Conservation (phyloP, 2,888 invertebrate genomes). For the Cataglyphis altisquamis region DNA sequence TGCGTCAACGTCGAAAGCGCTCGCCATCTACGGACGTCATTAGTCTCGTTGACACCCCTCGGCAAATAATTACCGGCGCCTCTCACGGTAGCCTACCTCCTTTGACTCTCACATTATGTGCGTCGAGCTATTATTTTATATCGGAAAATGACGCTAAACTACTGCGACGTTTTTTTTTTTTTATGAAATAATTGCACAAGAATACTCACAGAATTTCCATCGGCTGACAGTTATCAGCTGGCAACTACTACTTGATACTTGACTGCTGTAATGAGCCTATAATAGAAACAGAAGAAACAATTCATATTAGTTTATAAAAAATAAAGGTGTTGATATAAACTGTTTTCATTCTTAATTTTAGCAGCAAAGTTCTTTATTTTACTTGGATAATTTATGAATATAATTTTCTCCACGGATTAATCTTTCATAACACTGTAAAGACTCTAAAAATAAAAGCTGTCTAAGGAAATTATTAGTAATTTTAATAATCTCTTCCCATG, state of each 20-base stretch:
- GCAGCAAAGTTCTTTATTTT: not conserved
- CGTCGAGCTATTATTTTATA: slow-evolving; percentile 6
- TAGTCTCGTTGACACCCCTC: slow-evolving; percentile 68
- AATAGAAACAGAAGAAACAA: not conserved
- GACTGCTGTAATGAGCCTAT: not conserved
- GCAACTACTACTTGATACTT: not conserved
- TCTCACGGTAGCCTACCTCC: slow-evolving; percentile 41
- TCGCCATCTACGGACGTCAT: slow-evolving; percentile 74
- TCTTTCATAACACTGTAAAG: not conserved
- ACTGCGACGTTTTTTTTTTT: slow-evolving; percentile 11
- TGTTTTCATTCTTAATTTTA: not conserved
- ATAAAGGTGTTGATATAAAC: not conserved
- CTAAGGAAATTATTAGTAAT: slow-evolving; percentile 17
- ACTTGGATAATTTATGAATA: not conserved
- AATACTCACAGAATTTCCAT: not conserved
- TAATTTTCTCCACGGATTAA: not conserved
- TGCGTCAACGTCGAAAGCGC: slow-evolving; percentile 66
- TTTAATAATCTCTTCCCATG: slow-evolving; percentile 20
- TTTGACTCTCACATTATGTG: slow-evolving; percentile 27
- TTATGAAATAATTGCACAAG: not conserved
- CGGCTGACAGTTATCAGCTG: not conserved
- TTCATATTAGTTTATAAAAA: not conserved
- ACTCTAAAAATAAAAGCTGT: not conserved
- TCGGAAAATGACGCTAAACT: slow-evolving; percentile 6
- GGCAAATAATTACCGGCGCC: slow-evolving; percentile 52